Percentiles rank a stretch among this genome's conserved stretches.
These are phyloP conservation scores for Megalonaias nervosa DNA, from an alignment of 1,140 invertebrate species.

Conservation along the genomic window DNA sequence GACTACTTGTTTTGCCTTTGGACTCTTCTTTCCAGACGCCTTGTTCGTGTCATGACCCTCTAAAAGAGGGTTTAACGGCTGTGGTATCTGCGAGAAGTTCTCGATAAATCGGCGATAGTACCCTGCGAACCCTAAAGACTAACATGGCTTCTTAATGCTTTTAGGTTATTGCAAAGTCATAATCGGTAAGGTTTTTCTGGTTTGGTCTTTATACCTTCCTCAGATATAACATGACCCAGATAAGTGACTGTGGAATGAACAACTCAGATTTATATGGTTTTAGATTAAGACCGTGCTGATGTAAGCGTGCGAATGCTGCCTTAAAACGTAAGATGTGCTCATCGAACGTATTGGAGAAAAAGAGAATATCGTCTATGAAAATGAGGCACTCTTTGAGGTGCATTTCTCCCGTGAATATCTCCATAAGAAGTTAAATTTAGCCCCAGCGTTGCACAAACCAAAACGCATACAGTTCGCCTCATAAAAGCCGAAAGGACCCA, in stretches of 20 bases:
- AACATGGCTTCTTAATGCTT: too few relatives aligned
- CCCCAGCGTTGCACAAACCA: conserved; percentile 8
- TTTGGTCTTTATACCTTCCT: conserved; percentile 48
- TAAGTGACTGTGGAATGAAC: conserved; percentile 31
- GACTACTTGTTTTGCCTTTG: background rate
- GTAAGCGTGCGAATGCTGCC: conserved; percentile 47
- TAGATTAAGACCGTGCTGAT: conserved; percentile 36
- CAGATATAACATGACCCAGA: conserved; percentile 46
- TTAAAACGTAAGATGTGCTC: conserved; percentile 42
- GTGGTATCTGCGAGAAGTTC: conserved; percentile 10
- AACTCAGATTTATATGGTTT: conserved; percentile 40
- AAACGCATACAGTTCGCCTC: background rate
- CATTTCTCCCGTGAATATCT: conserved; percentile 6
- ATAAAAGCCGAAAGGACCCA: background rate
- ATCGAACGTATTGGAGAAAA: conserved; percentile 44
- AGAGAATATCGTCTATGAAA: conserved; percentile 59
- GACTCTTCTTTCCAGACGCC: background rate
- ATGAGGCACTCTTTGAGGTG: conserved; percentile 17
- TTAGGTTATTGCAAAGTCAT: too few relatives aligned
- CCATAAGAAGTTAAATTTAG: conserved; percentile 6
- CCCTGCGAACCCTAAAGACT: too few relatives aligned
- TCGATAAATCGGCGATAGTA: too few relatives aligned
- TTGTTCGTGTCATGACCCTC: conserved; percentile 31
- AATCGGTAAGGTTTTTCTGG: too few relatives aligned
- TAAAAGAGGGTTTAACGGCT: conserved; percentile 40